Percentiles rank a stretch among this genome's conserved stretches.
Conservation (phyloP, 1,140 invertebrate genomes). For the Chrysoperla carnea region DNA sequence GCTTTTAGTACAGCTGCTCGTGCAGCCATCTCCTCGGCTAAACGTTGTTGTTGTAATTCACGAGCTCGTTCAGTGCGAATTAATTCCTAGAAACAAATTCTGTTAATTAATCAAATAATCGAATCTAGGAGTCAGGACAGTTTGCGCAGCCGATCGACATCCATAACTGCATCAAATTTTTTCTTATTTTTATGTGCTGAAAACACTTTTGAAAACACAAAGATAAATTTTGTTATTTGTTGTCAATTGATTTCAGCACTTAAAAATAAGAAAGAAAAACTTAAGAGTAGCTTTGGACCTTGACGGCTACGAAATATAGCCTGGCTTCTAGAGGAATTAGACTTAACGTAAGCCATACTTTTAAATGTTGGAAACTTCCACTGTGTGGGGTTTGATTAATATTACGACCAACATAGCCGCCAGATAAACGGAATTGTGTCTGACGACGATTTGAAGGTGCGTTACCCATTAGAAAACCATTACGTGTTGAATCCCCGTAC, state of each 20-base stretch:
- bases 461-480: conserved; percentile 4
- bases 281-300: too few species aligned
- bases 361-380: conserved; percentile 41
- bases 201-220: too few species aligned
- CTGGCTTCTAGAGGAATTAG: too few species aligned
- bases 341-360: too few species aligned
- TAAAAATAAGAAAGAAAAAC: too few species aligned
- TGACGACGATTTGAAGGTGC: conserved; percentile 13
- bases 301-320: too few species aligned
- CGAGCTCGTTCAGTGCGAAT: conserved; percentile 43
- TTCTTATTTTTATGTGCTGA: too few species aligned
- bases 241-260: too few species aligned
- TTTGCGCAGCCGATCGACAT: too few species aligned
- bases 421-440: conserved; percentile 17
- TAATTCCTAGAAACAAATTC: conserved; percentile 28
- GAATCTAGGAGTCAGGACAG: too few species aligned
- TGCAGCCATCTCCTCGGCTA: conserved; percentile 37
- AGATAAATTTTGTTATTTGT: too few species aligned
- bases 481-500: conserved; percentile 25
- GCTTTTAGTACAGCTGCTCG: conserved; percentile 34
- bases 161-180: too few species aligned
- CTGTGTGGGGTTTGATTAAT: conserved; percentile 26
- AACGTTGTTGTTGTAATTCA: conserved; percentile 40
- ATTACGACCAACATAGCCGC: conserved; percentile 9
- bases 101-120: not conserved